Evolutionary conservation across 2,888 invertebrate genomes (phyloP), one percentile per base, ranked within the genome.

Genomic region (Nymphalis polychloros): DNA sequence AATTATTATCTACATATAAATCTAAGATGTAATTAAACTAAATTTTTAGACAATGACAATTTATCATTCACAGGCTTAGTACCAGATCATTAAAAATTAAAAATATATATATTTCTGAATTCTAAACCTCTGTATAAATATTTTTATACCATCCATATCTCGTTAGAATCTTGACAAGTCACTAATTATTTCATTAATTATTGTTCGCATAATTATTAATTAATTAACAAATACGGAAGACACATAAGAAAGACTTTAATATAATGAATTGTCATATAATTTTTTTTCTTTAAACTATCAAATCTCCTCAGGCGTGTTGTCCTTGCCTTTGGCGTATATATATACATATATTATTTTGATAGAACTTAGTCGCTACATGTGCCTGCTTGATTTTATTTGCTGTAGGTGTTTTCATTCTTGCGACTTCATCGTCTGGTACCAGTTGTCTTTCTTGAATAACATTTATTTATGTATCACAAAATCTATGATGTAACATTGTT

Each of bases 31-130:
- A 31, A 55, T 55, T 27, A 31, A 31, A 27, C 16, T 31, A 55
- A n/a, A 52, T 5, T 55, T 55, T 55, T 31, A 55, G 17, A 55
- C 53, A 55, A 55, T 55, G 53, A 31, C 53, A 53, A 27, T 31
- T 31, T 31, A 55, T 55, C 53, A 27, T 55, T 55, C 53, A 27
- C 53, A 55, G 16, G 17, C 53, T n/a, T n/a, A n/a, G 4, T 31
- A 31, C 7, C 10, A 4, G 27, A 4, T 17, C 23, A 53, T 53
- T 27, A 53, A 27, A 8, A 17, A 31, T 23, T 7, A 16, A 17
- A 53, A 27, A 31, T 23, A 52, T 31, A 27, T 17, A 31, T 41
- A 13, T 41, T 41, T 10, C 53, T 31, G 20, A 52, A 4, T 52
- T 52, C 16, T 52, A 52, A 23, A 16, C 23, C 20, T 52, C 5